Conservation (phyloP, 2,113 vertebrate species). For the Myanophis thanlyinensis region DNA sequence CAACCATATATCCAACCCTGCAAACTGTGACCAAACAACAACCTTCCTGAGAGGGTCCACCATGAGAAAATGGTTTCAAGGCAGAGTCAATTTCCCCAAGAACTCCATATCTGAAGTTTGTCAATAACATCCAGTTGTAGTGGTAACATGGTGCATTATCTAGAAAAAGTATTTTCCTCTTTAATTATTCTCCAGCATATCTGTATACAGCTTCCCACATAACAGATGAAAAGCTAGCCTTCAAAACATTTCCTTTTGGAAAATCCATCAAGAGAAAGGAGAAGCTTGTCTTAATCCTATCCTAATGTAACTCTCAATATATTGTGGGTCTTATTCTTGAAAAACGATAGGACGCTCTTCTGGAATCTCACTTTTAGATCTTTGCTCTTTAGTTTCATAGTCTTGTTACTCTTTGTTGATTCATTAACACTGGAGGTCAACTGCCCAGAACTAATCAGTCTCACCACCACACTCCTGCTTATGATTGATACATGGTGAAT, state of each 20-base stretch:
- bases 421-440: not conserved
- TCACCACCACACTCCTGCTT: not conserved
- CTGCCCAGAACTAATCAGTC: slow-evolving; percentile 6
- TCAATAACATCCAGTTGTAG: not conserved
- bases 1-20: not conserved
- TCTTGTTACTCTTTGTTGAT: slow-evolving; percentile 12
- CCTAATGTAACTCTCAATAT: not conserved
- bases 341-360: not conserved
- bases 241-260: not conserved
- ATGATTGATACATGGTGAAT: not conserved
- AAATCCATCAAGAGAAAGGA: not conserved
- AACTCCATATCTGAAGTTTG: not conserved
- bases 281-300: not conserved
- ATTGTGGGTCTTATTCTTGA: slow-evolving; percentile 6
- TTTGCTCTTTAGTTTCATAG: not conserved
- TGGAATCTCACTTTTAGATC: not conserved
- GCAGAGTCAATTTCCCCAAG: not conserved
- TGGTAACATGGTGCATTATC: not conserved
- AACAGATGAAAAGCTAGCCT: not conserved
- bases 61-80: not conserved
- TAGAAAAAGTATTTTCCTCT: not conserved
- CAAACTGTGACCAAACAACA: slow-evolving; percentile 5
- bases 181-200: not conserved
- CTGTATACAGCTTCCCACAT: not conserved
- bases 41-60: not conserved